Conservation (phyloP, 1,140 invertebrate species). For the Danaus melanippus region DNA sequence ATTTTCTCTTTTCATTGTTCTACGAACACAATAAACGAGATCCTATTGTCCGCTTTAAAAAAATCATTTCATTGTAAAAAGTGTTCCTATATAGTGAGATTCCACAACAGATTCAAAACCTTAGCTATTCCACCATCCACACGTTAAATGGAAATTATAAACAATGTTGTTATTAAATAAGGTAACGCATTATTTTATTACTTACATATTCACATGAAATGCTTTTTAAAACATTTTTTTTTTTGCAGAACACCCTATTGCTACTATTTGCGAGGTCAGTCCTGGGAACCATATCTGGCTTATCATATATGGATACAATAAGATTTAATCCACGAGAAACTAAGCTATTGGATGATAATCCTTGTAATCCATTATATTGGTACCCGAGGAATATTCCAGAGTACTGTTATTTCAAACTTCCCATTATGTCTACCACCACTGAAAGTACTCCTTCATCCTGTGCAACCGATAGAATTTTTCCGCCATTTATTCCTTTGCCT, state of each 20-base stretch:
- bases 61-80: slow-evolving; percentile 24
- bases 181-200: too few relatives aligned
- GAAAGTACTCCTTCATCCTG: background rate
- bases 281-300: slow-evolving; percentile 32
- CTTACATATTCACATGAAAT: slow-evolving; percentile 3
- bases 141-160: slow-evolving; percentile 5
- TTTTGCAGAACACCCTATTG: slow-evolving; percentile 10
- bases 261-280: slow-evolving; percentile 5
- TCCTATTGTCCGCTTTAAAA: slow-evolving; percentile 26
- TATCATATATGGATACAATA: slow-evolving; percentile 32
- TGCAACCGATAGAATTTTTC: slow-evolving; percentile 10
- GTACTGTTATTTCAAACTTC: slow-evolving; percentile 30
- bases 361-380: slow-evolving; percentile 54
- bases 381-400: slow-evolving; percentile 47
- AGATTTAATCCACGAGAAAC: slow-evolving; percentile 10
- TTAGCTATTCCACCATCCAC: slow-evolving; percentile 16
- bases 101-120: slow-evolving; percentile 23
- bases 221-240: slow-evolving; percentile 1
- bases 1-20: slow-evolving; percentile 29
- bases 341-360: slow-evolving; percentile 23
- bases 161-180: background rate
- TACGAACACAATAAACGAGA: slow-evolving; percentile 28
- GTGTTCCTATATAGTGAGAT: slow-evolving; percentile 19
- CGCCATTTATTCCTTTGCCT: slow-evolving; percentile 5
- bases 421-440: background rate